Evolutionary conservation across 1,140 invertebrate species (phyloP), one percentile per base, ranked within the genome.

Genomic region (Drosophila biarmipes): DNA sequence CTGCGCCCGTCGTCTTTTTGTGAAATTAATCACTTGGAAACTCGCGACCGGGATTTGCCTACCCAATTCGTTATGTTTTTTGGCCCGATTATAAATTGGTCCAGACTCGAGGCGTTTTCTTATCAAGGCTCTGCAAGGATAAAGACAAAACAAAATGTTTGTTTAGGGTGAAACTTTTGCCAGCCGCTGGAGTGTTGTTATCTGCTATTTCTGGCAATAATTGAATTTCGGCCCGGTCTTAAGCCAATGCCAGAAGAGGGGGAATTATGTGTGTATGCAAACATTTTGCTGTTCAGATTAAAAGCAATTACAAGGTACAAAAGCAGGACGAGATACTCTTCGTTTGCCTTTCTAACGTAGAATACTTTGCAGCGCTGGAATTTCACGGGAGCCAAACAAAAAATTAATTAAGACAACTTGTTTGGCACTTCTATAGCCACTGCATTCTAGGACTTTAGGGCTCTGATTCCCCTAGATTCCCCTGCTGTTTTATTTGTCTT

Each of bases 11-110:
- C 6, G 17, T 31, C 29, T 43, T 34, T 54, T 78, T 78, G 51
- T 66, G 56, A 84, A 82, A 87, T 87, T 84, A 87, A 87, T 87
- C 84, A 84, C 76, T 89, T 80, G 84, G 84, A 87, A 89, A 89
- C 45, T 82, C 63, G 72, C 66, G 62, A 62, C 62, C 58, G 12
- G 64, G 77, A 86, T 81, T 79, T 86, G 78, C 51, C 42, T 66
- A 49, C 76, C 37, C 48, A 63, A 78, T 79, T 57, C 68, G 73
- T 78, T 78, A 73, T 78, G 62, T 69, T 69, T 77, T 38, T 8
- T n/a, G 4, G 10, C 11, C 54, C 77, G 80, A 86, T 87, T 87
- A 81, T 66, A 89, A 89, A 82, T 69, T 54, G 56, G 46, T 38
- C 46, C 40, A 42, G 51, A 62, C 45, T 49, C 74, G 40, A 37